A percentile compares a stretch with the other conserved stretches of the same genome.
Evolutionary conservation across 2,888 invertebrate genomes (phyloP).

Genomic region (Meta bourneti): DNA sequence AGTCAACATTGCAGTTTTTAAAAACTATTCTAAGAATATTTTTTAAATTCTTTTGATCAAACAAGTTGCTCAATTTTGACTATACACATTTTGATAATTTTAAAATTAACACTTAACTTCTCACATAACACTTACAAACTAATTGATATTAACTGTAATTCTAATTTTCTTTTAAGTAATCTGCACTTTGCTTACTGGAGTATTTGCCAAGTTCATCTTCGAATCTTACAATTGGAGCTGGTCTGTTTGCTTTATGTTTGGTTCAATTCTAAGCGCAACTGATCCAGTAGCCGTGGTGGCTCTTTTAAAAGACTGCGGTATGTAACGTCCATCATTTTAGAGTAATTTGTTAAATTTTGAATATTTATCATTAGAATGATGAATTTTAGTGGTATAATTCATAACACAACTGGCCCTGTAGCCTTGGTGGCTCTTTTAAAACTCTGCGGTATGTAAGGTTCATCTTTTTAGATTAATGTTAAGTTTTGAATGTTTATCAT

Average conservation of each 20-base stretch:
- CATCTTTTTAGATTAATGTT: not conserved
- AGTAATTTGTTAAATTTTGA: too few relatives aligned
- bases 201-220: constrained; percentile 79
- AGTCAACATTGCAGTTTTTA: too few relatives aligned
- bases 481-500: too few relatives aligned
- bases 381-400: constrained; percentile 79
- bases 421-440: constrained; percentile 82
- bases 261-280: constrained; percentile 82
- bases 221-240: constrained; percentile 81
- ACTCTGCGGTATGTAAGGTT: constrained; percentile 80
- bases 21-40: too few relatives aligned
- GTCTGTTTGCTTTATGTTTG: constrained; percentile 81
- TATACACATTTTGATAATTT: too few relatives aligned
- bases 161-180: constrained; percentile 78
- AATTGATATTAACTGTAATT: too few relatives aligned
- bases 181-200: constrained; percentile 79
- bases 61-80: too few relatives aligned
- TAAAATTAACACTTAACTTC: too few relatives aligned
- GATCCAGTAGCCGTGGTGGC: constrained; percentile 83
- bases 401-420: constrained; percentile 82
- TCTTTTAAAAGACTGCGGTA: constrained; percentile 81
- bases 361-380: too few relatives aligned
- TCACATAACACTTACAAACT: too few relatives aligned
- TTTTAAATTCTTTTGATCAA: too few relatives aligned
- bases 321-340: constrained; percentile 41